Evolutionary conservation across 2,888 invertebrate genomes (phyloP).

Genomic region (Hetaerina titia): DNA sequence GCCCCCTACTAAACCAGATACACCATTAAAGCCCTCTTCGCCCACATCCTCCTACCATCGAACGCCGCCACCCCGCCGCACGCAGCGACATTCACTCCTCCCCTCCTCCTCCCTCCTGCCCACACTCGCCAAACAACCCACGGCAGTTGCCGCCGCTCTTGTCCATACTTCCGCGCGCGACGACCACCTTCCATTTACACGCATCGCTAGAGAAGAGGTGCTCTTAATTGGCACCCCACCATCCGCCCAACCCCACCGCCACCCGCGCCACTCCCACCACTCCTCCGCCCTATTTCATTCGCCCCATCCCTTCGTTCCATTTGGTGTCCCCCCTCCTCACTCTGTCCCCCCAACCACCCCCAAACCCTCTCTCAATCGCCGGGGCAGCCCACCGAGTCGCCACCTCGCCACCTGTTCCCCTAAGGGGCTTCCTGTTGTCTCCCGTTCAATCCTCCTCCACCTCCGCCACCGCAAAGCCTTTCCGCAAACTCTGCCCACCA

Average conservation of each 20-base stretch:
- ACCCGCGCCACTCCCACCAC: background rate
- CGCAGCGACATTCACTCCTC: conserved; percentile 8
- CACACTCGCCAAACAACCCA: conserved; percentile 15
- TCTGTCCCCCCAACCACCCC: background rate
- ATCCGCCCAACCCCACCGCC: background rate
- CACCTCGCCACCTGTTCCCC: conserved; percentile 48
- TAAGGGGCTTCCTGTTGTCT: conserved; percentile 44
- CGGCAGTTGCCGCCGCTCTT: conserved; percentile 3
- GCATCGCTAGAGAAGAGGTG: conserved; percentile 53
- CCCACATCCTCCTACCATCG: too few relatives aligned
- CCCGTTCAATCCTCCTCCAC: background rate
- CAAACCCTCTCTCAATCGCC: background rate
- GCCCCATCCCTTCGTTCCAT: background rate
- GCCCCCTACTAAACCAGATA: background rate
- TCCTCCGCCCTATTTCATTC: background rate
- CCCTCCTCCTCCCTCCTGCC: background rate
- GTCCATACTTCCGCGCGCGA: conserved; percentile 42
- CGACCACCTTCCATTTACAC: conserved; percentile 44
- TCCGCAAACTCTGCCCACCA: background rate
- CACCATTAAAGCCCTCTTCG: background rate
- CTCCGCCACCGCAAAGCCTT: conserved; percentile 2
- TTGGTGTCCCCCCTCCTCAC: background rate
- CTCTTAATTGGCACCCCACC: conserved; percentile 61
- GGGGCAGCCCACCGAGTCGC: background rate
- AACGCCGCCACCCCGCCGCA: background rate